Evolutionary conservation across 2,113 vertebrate species (phyloP).

Genomic region (Jaculus jaculus): DNA sequence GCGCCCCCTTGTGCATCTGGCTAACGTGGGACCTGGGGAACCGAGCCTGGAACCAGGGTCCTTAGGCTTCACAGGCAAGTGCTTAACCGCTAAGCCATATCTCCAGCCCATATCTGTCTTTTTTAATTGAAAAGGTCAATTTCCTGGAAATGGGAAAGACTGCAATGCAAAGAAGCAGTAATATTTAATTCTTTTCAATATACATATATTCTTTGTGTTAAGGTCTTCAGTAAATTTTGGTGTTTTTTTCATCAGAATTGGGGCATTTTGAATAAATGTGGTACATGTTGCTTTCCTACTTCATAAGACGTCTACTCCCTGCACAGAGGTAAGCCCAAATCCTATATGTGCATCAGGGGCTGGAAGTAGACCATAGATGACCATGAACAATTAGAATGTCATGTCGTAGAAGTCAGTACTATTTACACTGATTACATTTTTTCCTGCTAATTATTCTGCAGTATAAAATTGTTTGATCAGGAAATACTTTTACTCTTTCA

Average conservation of each 20-base stretch:
- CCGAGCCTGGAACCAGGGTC: too few relatives aligned
- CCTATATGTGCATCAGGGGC: neutral
- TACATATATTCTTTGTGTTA: neutral
- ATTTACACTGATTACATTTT: neutral
- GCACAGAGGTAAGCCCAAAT: neutral
- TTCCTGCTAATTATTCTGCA: neutral
- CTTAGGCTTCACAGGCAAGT: too few relatives aligned
- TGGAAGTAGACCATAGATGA: neutral
- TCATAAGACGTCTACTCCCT: neutral
- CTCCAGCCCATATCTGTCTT: neutral
- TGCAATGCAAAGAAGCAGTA: neutral
- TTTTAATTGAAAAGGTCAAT: constrained; percentile 16
- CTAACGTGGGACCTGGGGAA: too few relatives aligned
- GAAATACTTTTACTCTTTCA: neutral
- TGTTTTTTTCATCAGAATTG: neutral
- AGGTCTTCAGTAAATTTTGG: neutral
- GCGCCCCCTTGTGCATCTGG: too few relatives aligned
- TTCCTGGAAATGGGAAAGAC: neutral
- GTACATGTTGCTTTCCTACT: neutral
- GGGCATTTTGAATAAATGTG: neutral
- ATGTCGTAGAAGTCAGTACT: neutral
- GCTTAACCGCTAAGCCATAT: too few relatives aligned
- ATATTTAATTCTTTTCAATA: neutral
- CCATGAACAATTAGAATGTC: neutral
- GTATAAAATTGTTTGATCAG: neutral